Evolutionary conservation across 2,797 vertebrate species (phyloP), one percentile per base, ranked within the genome.

Genomic region (Micrastur ruficollis): DNA sequence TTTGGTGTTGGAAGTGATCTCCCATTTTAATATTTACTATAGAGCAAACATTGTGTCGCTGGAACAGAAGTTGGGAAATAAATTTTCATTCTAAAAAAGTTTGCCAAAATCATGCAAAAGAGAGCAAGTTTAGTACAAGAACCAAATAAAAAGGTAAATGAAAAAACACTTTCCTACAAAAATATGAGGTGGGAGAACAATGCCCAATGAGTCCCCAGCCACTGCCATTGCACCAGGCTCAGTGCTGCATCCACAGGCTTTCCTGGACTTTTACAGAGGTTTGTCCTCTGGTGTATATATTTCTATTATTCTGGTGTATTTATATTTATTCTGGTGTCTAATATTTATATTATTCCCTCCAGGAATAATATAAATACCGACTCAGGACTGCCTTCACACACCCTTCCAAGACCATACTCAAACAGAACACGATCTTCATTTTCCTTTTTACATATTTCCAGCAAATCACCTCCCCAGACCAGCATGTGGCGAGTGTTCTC

Each of bases 311-410:
- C 40, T 61, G 25, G 13, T 52, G 38, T 38, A 74, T 42, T 50
- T 32, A 22, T 50, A 34, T 44, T 47, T 38, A 32, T 42, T 68
- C 40, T 61, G 25, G 13, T 52, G 38, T 38, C 67, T 42, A 82
- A 31, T 40, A 75, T 47, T 34, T 46, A 25, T 53, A 34, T 55
- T 49, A 67, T 56, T 65, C 26, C 26, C 44, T 44, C 11, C 32
- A 66, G 34, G 9, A 72, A 65, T 44, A 68, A 61, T 27, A 68
- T 27, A 62, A 49, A 31, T 21, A 31, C 6, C 36, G 42, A 27
- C 27, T 81, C 46, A 52, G 29, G 53, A n/a, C 9, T 0, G 1
- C 16, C 53, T 74, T 59, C 53, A 17, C 22, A 66, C 0, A 6
- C 52, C n/a, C 23, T 44, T 59, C 52, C 36, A 52, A 74, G 61